Percentiles rank a stretch among this genome's conserved stretches.
Evolutionary conservation across 53 echinoderm and acorn worm species (phyloP).

Genomic region (Patiria pectinifera): DNA sequence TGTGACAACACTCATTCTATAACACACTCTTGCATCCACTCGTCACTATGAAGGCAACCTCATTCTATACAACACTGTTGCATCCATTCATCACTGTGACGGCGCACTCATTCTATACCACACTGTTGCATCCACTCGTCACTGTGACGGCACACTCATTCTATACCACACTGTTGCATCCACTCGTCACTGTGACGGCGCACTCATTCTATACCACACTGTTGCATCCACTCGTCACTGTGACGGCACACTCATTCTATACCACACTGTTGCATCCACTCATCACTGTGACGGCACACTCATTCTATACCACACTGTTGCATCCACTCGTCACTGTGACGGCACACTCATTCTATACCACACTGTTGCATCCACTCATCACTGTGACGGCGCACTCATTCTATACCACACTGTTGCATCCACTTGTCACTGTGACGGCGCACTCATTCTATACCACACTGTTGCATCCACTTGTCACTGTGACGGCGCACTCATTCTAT

Average conservation of each 20-base stretch:
- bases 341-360: conserved; percentile 2
- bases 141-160: too few species aligned
- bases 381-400: too few species aligned
- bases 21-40: neutral
- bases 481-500: neutral
- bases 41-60: neutral
- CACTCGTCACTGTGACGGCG: neutral
- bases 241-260: conserved; percentile 20
- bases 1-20: too few species aligned
- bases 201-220: neutral
- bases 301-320: neutral
- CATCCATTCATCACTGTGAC: too few species aligned
- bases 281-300: conserved; percentile 1
- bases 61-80: neutral
- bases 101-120: too few species aligned
- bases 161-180: neutral
- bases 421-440: too few species aligned
- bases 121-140: too few species aligned
- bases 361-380: too few species aligned
- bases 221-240: neutral
- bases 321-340: neutral
- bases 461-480: neutral
- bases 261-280: neutral
- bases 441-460: too few species aligned
- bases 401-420: too few species aligned